Evolutionary conservation across 2,888 invertebrate species (phyloP).

Genomic region (Eumerus sabulonum): DNA sequence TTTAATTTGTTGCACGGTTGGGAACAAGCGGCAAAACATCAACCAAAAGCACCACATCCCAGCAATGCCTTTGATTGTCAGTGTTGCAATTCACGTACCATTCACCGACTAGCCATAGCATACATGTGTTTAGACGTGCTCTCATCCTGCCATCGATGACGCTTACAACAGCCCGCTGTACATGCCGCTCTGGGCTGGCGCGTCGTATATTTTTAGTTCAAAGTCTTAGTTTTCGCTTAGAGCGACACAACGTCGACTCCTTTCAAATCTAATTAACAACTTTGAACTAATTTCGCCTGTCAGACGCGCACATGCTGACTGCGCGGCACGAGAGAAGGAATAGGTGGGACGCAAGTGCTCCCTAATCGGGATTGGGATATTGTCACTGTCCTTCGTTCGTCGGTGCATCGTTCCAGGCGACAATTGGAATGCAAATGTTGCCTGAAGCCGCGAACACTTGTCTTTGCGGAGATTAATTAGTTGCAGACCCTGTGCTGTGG

Average conservation of each 20-base stretch:
- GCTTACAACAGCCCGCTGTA: conserved; percentile 50
- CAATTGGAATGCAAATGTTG: conserved; percentile 60
- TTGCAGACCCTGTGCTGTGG: conserved; percentile 27
- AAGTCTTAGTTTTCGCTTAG: conserved; percentile 60
- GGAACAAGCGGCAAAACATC: conserved; percentile 41
- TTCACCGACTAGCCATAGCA: too few species aligned
- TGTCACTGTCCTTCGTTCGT: background rate
- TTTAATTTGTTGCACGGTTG: conserved; percentile 64
- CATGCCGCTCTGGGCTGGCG: conserved; percentile 27
- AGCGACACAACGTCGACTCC: conserved; percentile 64
- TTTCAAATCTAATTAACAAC: conserved; percentile 78
- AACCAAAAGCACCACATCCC: conserved; percentile 45
- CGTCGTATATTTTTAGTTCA: conserved; percentile 57
- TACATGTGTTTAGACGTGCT: conserved; percentile 19
- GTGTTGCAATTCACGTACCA: background rate
- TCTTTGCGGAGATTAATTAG: conserved; percentile 66
- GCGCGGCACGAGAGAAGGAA: background rate
- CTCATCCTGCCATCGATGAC: conserved; percentile 43
- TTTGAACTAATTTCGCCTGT: conserved; percentile 77
- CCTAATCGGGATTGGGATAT: conserved; percentile 40
- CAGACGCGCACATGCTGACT: conserved; percentile 23
- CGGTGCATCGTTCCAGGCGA: conserved; percentile 55
- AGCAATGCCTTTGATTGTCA: conserved; percentile 63
- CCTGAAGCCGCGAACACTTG: conserved; percentile 55
- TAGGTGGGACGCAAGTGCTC: background rate